phyloP scores from a whole-genome alignment of 30 jellyfish, hydroid and myxozoan species.

The Calvadosia cruxmelitensis region DNA sequence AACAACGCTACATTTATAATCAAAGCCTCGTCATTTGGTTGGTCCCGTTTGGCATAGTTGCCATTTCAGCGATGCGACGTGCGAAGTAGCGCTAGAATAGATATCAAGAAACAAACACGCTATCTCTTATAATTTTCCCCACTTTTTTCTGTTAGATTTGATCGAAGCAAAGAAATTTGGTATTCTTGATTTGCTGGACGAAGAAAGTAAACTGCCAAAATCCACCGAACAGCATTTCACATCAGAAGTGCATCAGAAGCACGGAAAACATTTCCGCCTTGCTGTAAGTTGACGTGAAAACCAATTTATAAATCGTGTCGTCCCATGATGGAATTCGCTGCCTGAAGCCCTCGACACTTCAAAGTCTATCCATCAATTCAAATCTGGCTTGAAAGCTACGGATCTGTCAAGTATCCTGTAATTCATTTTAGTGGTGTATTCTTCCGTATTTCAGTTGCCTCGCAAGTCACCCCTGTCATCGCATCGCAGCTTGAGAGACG shows the following conservation, averaged over 20 bases:
- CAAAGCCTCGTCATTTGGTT: not conserved
- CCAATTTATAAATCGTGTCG: too few relatives aligned
- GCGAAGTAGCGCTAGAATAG: not conserved
- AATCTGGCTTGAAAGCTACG: too few relatives aligned
- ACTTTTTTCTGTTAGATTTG: slow-evolving; percentile 24
- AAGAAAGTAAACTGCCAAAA: slow-evolving; percentile 81
- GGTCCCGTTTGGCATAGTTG: not conserved
- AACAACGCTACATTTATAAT: too few relatives aligned
- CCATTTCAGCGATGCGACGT: not conserved
- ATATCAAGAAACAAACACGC: not conserved
- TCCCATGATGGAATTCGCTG: too few relatives aligned
- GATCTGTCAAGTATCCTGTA: slow-evolving; percentile 2
- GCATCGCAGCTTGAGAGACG: slow-evolving; percentile 77
- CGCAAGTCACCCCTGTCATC: slow-evolving; percentile 76
- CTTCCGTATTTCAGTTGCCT: slow-evolving; percentile 56
- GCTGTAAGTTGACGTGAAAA: slow-evolving; percentile 48
- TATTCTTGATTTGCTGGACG: slow-evolving; percentile 66
- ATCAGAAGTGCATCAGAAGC: slow-evolving; percentile 67
- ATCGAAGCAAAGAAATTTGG: slow-evolving; percentile 60
- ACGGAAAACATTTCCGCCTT: slow-evolving; percentile 71
- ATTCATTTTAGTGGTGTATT: not conserved
- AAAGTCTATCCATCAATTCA: too few relatives aligned
- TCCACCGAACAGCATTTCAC: slow-evolving; percentile 84
- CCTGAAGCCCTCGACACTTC: too few relatives aligned
- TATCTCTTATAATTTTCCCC: not conserved